Conservation (phyloP, 2,113 vertebrate species). For the Taurulus bubalis region DNA sequence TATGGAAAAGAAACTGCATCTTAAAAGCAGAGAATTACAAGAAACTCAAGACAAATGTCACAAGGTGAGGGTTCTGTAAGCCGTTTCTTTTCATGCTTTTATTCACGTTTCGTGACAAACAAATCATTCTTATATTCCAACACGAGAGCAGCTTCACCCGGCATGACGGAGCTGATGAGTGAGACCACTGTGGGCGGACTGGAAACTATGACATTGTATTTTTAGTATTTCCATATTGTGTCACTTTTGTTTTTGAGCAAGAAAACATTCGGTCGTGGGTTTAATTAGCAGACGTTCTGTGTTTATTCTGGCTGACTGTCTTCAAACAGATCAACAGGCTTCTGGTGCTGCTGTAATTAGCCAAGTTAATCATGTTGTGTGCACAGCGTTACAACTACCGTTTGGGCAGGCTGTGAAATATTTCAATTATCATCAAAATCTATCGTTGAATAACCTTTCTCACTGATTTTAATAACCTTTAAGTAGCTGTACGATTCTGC, state of each 20-base stretch:
- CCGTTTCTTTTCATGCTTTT: background rate
- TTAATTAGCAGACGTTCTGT: slow-evolving; percentile 39
- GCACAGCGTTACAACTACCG: background rate
- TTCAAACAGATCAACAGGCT: slow-evolving; percentile 47
- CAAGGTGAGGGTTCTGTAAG: slow-evolving; percentile 84
- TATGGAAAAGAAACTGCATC: slow-evolving; percentile 97
- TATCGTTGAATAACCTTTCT: background rate
- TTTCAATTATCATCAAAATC: background rate
- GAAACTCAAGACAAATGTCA: slow-evolving; percentile 99
- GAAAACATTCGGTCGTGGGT: background rate
- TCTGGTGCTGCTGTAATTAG: slow-evolving; percentile 49
- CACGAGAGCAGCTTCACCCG: too few species aligned
- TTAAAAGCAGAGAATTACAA: slow-evolving; percentile 98
- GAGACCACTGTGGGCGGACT: background rate
- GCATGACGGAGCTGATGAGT: background rate
- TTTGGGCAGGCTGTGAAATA: background rate
- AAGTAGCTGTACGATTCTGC: background rate
- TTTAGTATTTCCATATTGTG: slow-evolving; percentile 21
- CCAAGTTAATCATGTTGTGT: slow-evolving; percentile 49
- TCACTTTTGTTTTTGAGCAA: slow-evolving; percentile 6
- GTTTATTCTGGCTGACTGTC: slow-evolving; percentile 44
- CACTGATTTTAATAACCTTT: background rate
- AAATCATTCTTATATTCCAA: background rate
- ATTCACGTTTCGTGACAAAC: slow-evolving; percentile 10
- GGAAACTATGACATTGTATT: slow-evolving; percentile 26